phyloP scores from a whole-genome alignment of 2,113 vertebrate genomes.

The Phocoena phocoena region DNA sequence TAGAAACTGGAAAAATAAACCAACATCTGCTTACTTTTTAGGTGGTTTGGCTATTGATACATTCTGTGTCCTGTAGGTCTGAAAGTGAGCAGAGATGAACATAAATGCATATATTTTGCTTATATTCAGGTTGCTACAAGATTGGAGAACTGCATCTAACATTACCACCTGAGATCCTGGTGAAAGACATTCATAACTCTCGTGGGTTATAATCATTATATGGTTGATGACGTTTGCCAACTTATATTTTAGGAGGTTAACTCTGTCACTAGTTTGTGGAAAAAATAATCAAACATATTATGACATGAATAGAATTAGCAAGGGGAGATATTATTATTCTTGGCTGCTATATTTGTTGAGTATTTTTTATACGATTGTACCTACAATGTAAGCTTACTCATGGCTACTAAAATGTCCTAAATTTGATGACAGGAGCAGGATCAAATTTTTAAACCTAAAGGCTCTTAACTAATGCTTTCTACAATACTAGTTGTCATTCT shows the following conservation, averaged over 20 bases:
- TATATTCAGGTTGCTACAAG: neutral
- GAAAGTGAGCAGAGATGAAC: neutral
- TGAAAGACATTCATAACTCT: neutral
- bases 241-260: neutral
- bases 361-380: neutral
- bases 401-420: neutral
- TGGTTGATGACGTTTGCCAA: neutral
- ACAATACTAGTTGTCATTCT: neutral
- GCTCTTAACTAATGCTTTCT: neutral
- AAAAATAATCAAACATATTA: neutral
- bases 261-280: neutral
- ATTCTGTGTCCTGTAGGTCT: neutral
- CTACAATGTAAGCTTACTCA: neutral
- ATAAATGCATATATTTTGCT: neutral
- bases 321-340: neutral
- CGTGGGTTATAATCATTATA: neutral
- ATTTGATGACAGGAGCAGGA: neutral
- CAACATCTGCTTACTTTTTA: neutral
- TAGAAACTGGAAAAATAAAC: neutral
- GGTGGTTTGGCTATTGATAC: neutral
- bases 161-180: neutral
- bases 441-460: neutral
- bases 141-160: neutral
- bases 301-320: neutral
- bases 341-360: neutral